Evolutionary conservation across 2,113 vertebrate species (phyloP).

Genomic region (Calypte anna): DNA sequence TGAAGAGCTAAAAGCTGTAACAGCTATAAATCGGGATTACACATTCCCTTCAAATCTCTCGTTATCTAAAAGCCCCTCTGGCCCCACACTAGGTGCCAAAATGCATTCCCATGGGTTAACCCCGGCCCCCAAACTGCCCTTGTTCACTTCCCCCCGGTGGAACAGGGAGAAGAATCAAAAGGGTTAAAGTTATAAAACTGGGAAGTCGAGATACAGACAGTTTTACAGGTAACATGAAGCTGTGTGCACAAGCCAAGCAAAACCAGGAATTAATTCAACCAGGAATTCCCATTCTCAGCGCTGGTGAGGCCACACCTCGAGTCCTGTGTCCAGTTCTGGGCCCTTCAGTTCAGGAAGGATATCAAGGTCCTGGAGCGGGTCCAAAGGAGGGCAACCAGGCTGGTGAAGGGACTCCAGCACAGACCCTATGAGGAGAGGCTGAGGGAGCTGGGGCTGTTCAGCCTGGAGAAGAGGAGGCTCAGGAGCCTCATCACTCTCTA

Average conservation of each 20-base stretch:
- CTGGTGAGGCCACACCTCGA: too few species aligned
- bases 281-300: too few species aligned
- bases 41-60: not conserved
- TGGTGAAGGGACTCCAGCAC: too few species aligned
- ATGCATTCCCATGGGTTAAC: not conserved
- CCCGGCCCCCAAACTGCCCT: not conserved
- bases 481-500: too few species aligned
- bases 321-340: too few species aligned
- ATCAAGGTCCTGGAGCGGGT: too few species aligned
- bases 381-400: too few species aligned
- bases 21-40: not conserved
- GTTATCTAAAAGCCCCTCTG: rapidly evolving
- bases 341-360: too few species aligned
- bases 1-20: not conserved
- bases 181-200: not conserved
- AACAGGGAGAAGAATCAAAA: not conserved
- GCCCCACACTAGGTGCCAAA: not conserved
- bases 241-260: not conserved
- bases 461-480: too few species aligned
- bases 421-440: too few species aligned
- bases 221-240: not conserved
- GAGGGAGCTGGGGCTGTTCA: too few species aligned
- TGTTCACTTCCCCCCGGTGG: rapidly evolving
- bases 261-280: not conserved
- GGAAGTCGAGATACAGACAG: not conserved